Evolutionary conservation across 1,140 invertebrate genomes (phyloP), one percentile per base, ranked within the genome.

Genomic region (Drosophila pallidifrons): DNA sequence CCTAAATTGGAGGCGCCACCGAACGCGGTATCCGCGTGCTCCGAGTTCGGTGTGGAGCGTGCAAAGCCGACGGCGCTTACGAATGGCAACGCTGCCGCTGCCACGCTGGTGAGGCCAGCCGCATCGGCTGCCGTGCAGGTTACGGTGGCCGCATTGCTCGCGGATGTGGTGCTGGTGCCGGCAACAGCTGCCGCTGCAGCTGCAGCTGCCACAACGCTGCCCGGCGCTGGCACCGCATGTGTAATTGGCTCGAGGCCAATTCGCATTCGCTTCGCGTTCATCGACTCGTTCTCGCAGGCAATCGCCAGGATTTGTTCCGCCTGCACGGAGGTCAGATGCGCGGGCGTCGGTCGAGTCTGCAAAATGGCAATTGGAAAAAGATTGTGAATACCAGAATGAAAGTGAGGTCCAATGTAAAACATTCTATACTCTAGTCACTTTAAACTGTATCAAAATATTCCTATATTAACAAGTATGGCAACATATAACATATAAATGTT

Each of bases 251-350:
- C 98, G 78, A 99, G 94, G 61, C 98, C 98, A 85, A 99, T 95
- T 74, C 98, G 95, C 98, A 99, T 99, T 82, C 98, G 95, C 93
- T 99, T 99, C 30, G 98, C 98, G 93, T 99, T 99, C 92, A 98
- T 96, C 92, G 97, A 98, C 93, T 99, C 98, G 93, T 99, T 99
- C 94, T 99, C 98, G 93, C 98, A 99, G 49, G 98, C 98, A 81
- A 96, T 96, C 75, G 98, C 98, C 91, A 99, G 94, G 88, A 99
- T 98, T 93, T 98, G 97, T 92, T 99, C 98, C 6, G 98, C 98
- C 93, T 98, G 97, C 59, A 98, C 97, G 69, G 98, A 99, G 41
- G 98, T 99, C 88, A 99, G 94, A 94, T 99, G 98, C 41, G 98
- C 98, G 55, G 98, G 98, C 32, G 98, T 98, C n/a, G 98, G 97